These are phyloP conservation scores for Anolis sagrei DNA, from an alignment of 2,113 vertebrate genomes.

Conservation along the genomic window DNA sequence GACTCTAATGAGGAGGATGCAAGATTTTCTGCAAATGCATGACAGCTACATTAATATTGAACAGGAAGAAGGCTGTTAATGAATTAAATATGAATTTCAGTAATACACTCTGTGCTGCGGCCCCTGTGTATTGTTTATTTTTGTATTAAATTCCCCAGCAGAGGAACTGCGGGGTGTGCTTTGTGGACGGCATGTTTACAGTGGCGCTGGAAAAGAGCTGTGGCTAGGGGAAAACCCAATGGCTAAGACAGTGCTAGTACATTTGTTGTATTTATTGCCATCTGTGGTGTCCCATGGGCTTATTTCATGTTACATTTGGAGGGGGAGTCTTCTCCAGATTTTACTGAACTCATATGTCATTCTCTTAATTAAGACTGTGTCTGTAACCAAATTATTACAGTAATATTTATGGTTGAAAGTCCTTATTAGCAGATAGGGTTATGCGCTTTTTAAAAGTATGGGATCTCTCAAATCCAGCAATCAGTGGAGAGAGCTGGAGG, in stretches of 20 bases:
- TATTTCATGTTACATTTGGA: not conserved
- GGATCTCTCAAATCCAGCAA: not conserved
- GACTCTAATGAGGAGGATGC: not conserved
- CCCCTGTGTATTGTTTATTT: not conserved
- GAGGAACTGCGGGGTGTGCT: slow-evolving; percentile 16
- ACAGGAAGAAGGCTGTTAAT: slow-evolving; percentile 22
- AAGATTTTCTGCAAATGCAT: accelerated
- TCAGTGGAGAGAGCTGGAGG: no score
- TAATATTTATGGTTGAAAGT: not conserved
- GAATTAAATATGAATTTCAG: slow-evolving; percentile 37
- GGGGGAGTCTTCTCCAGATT: not conserved
- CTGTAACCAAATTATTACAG: not conserved
- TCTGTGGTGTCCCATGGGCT: not conserved
- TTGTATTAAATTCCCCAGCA: slow-evolving; percentile 16
- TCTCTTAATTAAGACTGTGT: not conserved
- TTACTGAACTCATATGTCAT: not conserved
- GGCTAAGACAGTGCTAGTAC: slow-evolving; percentile 17
- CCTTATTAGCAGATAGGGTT: not conserved
- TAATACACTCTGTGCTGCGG: not conserved
- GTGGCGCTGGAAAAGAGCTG: not conserved
- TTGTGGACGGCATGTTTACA: slow-evolving; percentile 16
- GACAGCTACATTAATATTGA: slow-evolving; percentile 23
- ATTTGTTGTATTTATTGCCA: not conserved
- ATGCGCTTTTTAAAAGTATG: not conserved
- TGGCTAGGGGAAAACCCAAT: not conserved